phyloP scores from a whole-genome alignment of 1,140 invertebrate species.

The Drosophila sp. region DNA sequence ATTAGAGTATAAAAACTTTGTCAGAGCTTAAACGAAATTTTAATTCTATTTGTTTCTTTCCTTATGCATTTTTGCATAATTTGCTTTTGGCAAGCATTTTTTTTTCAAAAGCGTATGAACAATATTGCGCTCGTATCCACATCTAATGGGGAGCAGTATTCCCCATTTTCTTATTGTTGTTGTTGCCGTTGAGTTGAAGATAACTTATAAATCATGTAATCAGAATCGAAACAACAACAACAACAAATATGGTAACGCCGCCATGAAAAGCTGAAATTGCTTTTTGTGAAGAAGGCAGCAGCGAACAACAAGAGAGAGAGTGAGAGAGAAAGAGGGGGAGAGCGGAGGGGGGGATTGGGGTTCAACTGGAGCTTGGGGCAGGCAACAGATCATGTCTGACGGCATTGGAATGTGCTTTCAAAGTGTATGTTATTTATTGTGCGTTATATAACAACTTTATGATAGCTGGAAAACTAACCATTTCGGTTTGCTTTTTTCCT shows the following conservation, averaged over 20 bases:
- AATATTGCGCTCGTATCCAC: conserved; percentile 63
- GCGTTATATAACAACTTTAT: conserved; percentile 80
- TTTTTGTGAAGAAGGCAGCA: conserved; percentile 41
- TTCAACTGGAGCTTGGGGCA: not conserved
- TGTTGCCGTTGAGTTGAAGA: conserved; percentile 61
- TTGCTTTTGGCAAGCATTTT: conserved; percentile 22
- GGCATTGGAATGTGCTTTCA: conserved; percentile 47
- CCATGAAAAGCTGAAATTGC: conserved; percentile 79
- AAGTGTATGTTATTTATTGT: conserved; percentile 79
- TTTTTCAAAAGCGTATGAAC: conserved; percentile 72
- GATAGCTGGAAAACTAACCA: conserved; percentile 47
- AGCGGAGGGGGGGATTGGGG: not conserved
- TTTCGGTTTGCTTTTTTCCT: conserved; percentile 41
- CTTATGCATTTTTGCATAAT: conserved; percentile 26
- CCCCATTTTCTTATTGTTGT: conserved; percentile 9
- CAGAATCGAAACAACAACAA: conserved; percentile 57
- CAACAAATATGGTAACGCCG: conserved; percentile 43
- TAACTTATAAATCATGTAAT: conserved; percentile 82
- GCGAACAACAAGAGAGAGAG: not conserved
- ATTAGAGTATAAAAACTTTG: not conserved
- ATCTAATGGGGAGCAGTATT: conserved; percentile 44
- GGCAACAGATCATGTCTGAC: conserved; percentile 11
- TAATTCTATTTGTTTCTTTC: conserved; percentile 28
- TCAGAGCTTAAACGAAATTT: conserved; percentile 7
- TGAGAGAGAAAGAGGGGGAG: conserved; percentile 27